Conservation (phyloP, 2,797 vertebrate genomes). For the Bufotes viridis region DNA sequence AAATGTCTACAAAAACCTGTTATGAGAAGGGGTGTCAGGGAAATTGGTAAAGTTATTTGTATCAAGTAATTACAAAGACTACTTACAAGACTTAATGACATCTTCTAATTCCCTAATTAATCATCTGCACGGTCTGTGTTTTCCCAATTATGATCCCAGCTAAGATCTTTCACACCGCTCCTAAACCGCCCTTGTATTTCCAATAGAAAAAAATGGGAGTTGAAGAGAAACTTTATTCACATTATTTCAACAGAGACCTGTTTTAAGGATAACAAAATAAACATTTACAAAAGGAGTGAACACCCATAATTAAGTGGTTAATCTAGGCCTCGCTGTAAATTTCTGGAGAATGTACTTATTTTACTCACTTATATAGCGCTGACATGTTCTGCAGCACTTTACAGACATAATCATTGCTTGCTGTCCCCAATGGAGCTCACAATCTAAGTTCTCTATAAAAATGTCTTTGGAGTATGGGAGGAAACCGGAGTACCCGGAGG, state of each 20-base stretch:
- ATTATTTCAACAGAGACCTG: not conserved
- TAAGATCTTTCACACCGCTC: not conserved
- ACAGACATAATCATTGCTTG: too few species aligned
- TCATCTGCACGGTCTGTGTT: conserved; percentile 22
- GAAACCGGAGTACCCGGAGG: too few species aligned
- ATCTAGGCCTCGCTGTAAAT: not conserved
- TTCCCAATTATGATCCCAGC: conserved; percentile 26
- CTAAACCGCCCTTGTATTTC: not conserved
- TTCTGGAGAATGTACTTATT: not conserved
- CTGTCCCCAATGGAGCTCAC: too few species aligned
- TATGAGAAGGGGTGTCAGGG: not conserved
- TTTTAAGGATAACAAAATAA: conserved; percentile 12
- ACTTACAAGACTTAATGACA: conserved; percentile 31
- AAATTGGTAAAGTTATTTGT: not conserved
- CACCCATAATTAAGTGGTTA: conserved; percentile 31
- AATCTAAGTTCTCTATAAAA: too few species aligned
- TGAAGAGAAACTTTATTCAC: not conserved
- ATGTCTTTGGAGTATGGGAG: too few species aligned
- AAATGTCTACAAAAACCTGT: not conserved
- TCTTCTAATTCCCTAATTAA: conserved; percentile 47
- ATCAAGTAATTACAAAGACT: conserved; percentile 29
- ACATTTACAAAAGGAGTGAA: conserved; percentile 9
- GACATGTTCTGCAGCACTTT: too few species aligned
- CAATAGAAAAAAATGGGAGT: not conserved
- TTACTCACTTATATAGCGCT: too few species aligned